Evolutionary conservation across 2,797 vertebrate genomes (phyloP), one percentile per base, ranked within the genome.

Genomic region (Spinibarbus caldwelli): DNA sequence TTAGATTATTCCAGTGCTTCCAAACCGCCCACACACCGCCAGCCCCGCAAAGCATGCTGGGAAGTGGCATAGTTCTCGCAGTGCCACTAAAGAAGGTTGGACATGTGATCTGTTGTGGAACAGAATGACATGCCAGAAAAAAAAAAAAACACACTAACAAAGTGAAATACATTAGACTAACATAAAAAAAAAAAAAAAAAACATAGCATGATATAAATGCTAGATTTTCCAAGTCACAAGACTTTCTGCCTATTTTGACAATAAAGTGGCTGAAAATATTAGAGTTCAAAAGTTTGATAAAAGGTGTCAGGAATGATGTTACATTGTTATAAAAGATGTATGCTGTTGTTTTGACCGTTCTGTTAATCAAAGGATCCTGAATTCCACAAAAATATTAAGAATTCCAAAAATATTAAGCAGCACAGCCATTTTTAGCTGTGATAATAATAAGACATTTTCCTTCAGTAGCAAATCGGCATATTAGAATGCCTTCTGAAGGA

Each of bases 1-100:
- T 94, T 91, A 89, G 88, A 92, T 92, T 88, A 93, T 93, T 93
- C 86, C 85, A 75, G 75, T 36, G 43, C 87, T 81, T 78, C 36
- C 26, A 66, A 90, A 84, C 43, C 45, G 26, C 82, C 12, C 31
- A 80, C 29, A 77, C 31, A 52, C 43, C n/a, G 38, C 26, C 59
- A 21, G 66, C 83, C 82, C 80, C 81, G 45, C 86, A 85, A 85
- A 86, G 86, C 80, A 91, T 87, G 88, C 83, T 90, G 89, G 87
- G 90, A 68, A n/a, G 85, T 31, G 87, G 89, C 88, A 84, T 62
- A 75, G 80, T 59, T 88, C 38, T 43, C 2, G 21, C 66, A 52
- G 57, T 6, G 15, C 12, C 71, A 80, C 52, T 31, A 70, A 73
- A 64, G 43, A n/a, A 84, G 14, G 31, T 49, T 78, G 80, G 64